A percentile compares a stretch with the other conserved stretches of the same genome.
These are phyloP conservation scores for Galbula dea DNA, from an alignment of 2,113 vertebrate genomes.

Conservation along the genomic window DNA sequence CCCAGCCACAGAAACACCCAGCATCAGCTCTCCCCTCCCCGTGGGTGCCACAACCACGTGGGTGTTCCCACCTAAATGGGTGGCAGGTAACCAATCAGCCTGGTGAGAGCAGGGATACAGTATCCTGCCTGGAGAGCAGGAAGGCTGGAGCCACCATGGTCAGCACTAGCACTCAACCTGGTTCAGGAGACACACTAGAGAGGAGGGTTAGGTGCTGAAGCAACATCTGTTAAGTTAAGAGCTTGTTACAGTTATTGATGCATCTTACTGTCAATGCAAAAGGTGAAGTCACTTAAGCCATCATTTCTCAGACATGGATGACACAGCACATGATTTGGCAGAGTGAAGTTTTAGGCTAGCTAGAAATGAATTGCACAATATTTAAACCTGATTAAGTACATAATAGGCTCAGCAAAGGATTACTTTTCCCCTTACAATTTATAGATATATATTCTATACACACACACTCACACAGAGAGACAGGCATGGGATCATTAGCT, in stretches of 20 bases:
- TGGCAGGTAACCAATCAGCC: background rate
- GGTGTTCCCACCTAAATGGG: background rate
- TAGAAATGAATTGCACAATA: constrained; percentile 48
- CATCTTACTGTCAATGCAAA: background rate
- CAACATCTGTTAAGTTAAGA: constrained; percentile 21
- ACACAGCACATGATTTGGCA: constrained; percentile 47
- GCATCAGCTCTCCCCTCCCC: background rate
- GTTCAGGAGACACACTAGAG: background rate
- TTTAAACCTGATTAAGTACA: constrained; percentile 60
- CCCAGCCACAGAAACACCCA: background rate
- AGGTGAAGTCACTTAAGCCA: constrained; percentile 33
- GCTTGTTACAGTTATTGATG: constrained; percentile 25
- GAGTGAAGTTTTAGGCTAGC: constrained; percentile 39
- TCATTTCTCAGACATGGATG: constrained; percentile 9
- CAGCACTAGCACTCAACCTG: background rate
- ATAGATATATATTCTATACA: constrained; percentile 21
- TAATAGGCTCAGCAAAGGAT: constrained; percentile 48
- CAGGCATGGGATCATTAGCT: constrained; percentile 11
- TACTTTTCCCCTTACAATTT: constrained; percentile 48
- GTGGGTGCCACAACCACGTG: background rate
- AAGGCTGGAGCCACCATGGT: background rate
- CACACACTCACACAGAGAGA: background rate
- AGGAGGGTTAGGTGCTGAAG: constrained; percentile 12
- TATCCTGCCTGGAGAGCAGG: rapidly evolving
- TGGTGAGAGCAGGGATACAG: background rate